Base-by-base conservation (phyloP, 2,888 invertebrate species). In the Lithophane leautieri region DNA sequence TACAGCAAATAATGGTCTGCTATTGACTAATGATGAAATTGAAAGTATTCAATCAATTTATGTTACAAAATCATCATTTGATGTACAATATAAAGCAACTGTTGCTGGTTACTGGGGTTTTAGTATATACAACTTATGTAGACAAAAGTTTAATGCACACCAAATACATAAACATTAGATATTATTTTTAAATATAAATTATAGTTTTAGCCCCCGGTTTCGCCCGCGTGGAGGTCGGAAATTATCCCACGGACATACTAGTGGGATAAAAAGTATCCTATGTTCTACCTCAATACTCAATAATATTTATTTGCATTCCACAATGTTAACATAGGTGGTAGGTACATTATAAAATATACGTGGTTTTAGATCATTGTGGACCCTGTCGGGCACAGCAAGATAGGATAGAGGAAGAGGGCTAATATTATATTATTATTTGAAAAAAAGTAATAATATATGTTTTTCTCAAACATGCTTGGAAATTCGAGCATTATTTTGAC, bases 1-100 rank as follows among this genome's bases (percentile, higher is more conserved):
- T 12, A 34, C 14, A 25, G 28, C 11, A 11, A 9, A 22, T n/a
- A 16, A 40, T 25, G 7, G 19, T 25, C 6, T 22, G 19, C 12
- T 69, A 8, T 25, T 42, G 1, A 66, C 2, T 14, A 40, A n/a
- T 47, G 19, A 56, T 16, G n/a, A 44, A 56, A 72, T 16, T 56
- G 19, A 25, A 73, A 34, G 44, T 28, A 70, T 67, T 19, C 44
- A 65, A 63, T 44, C 42, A 63, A 19, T 42, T 62, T 9, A n/a
- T 63, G 62, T 63, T 63, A n/a, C 6, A 42, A 63, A 42, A 42
- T n/a, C 62, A 62, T 40, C 16, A 42, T n/a, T 63, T n/a, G 9
- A 40, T 62, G 22, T 40, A 8, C 62, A 62, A 14, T n/a, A 40
- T 40, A 4, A 40, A 2, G 34, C 14, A 40, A 42, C n/a, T 16